Conservation (phyloP, 2,113 vertebrate species). For the Plecturocebus donacophilus region DNA sequence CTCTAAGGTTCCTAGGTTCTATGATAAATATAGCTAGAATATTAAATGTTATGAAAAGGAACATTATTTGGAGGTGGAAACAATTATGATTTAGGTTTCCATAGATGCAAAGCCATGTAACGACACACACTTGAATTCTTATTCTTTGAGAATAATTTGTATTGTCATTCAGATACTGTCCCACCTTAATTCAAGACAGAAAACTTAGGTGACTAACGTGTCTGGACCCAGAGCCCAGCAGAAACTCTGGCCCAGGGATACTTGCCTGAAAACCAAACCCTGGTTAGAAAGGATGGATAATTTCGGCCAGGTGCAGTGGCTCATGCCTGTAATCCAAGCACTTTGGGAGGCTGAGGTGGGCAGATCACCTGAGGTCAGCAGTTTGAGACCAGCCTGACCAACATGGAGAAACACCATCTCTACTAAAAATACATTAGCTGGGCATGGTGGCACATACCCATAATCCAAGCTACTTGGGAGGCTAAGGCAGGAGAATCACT, state of each 20-base stretch:
- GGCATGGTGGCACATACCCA: too few species aligned
- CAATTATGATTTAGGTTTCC: not conserved
- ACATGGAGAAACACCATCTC: too few species aligned
- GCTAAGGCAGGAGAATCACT: too few species aligned
- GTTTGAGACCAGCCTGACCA: too few species aligned
- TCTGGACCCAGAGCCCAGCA: not conserved
- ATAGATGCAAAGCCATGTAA: not conserved
- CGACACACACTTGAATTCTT: not conserved
- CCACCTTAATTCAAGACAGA: not conserved
- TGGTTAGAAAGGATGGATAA: not conserved
- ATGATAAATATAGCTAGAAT: not conserved
- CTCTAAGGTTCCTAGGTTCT: not conserved
- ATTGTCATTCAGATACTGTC: not conserved
- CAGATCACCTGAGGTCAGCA: too few species aligned
- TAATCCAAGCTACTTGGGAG: too few species aligned
- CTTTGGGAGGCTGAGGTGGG: too few species aligned
- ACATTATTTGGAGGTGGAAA: not conserved
- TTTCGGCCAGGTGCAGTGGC: too few species aligned
- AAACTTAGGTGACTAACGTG: not conserved
- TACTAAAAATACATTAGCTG: too few species aligned
- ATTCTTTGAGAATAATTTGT: too few species aligned
- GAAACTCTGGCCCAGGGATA: not conserved
- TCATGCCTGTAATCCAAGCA: too few species aligned
- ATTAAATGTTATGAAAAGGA: not conserved
- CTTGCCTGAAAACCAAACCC: not conserved